Conservation (phyloP, 64 coral and sea anemone genomes). For the Astreopora myriophthalma region DNA sequence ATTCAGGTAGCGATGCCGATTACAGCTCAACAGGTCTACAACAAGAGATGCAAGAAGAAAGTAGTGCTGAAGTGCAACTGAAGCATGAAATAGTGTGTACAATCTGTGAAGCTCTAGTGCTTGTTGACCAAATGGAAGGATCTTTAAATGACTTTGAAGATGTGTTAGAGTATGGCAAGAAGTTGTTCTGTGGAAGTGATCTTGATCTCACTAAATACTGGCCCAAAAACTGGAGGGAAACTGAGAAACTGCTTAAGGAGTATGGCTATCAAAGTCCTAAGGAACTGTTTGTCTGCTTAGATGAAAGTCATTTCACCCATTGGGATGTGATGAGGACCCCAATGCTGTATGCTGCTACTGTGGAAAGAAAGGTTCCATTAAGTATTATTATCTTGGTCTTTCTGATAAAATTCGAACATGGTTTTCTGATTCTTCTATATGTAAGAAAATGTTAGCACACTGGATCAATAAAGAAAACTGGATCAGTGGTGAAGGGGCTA, state of each 20-base stretch:
- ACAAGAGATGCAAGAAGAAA: too few relatives aligned
- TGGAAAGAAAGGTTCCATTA: background rate
- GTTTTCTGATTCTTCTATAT: background rate
- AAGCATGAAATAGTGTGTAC: background rate
- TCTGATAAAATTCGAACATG: background rate
- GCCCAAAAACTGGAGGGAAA: slow-evolving; percentile 22
- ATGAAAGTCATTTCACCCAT: background rate
- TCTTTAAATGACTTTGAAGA: slow-evolving; percentile 11
- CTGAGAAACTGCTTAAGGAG: background rate
- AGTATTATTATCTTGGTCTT: background rate
- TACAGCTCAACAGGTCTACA: too few relatives aligned
- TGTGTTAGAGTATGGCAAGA: background rate
- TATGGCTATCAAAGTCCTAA: background rate
- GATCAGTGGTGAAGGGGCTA: background rate
- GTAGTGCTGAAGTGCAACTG: too few relatives aligned
- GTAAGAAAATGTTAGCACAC: background rate
- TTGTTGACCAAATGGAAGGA: slow-evolving; percentile 24
- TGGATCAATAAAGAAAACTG: background rate
- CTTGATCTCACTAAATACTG: background rate
- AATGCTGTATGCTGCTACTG: background rate
- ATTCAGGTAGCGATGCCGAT: too few relatives aligned
- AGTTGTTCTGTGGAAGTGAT: background rate
- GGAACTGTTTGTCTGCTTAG: background rate
- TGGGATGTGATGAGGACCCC: background rate
- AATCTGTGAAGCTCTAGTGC: background rate